These are phyloP conservation scores for Spongia lamella DNA, from an alignment of 37 sponge, comb jelly and placozoan genomes.

Conservation along the genomic window DNA sequence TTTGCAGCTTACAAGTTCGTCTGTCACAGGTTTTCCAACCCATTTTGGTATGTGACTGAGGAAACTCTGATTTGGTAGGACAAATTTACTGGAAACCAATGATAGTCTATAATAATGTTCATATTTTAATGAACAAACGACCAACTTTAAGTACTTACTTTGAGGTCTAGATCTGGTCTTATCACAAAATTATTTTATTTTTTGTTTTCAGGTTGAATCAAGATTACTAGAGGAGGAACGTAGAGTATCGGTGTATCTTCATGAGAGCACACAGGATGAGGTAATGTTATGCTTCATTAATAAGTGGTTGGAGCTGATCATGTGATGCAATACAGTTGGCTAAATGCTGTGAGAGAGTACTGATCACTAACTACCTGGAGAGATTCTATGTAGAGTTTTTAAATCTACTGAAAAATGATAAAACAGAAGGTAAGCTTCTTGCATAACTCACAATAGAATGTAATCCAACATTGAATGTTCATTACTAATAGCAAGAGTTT, in stretches of 20 bases:
- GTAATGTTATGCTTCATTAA: slow-evolving; percentile 17
- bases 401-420: slow-evolving; percentile 74
- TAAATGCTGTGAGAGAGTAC: slow-evolving; percentile 75
- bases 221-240: slow-evolving; percentile 90
- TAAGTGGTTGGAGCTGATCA: not conserved
- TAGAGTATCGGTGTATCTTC: slow-evolving; percentile 87
- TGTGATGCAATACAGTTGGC: slow-evolving; percentile 56
- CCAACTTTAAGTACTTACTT: no score
- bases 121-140: no score
- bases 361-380: slow-evolving; percentile 87
- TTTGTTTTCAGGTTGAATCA: slow-evolving; percentile 60
- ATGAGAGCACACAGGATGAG: slow-evolving; percentile 88
- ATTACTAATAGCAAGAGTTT: not conserved
- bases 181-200: no score
- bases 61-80: no score
- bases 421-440: slow-evolving; percentile 65
- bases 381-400: slow-evolving; percentile 83
- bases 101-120: no score
- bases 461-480: no score
- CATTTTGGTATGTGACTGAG: no score
- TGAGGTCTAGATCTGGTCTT: no score
- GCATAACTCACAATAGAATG: not conserved
- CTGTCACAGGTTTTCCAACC: not conserved
- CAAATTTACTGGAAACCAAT: no score
- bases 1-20: not conserved